Percentiles rank a stretch among this genome's conserved stretches.
phyloP scores from a whole-genome alignment of 2,888 invertebrate genomes.

The Zaprionus lineosus region DNA sequence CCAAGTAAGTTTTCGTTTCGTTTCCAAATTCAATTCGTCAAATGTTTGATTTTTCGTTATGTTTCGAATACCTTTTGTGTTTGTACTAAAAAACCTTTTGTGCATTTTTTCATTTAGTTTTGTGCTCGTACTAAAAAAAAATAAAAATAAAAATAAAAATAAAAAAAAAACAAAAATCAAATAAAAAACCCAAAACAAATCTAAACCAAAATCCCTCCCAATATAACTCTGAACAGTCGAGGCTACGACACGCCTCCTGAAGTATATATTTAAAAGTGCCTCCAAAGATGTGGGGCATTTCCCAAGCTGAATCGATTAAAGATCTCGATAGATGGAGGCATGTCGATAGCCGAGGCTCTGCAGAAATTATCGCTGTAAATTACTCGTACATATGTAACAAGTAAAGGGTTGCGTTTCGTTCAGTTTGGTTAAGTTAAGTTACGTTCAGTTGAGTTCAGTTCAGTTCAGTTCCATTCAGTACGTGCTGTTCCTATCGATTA shows the following conservation, averaged over 20 bases:
- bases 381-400: too few relatives aligned
- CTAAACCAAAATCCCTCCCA: too few relatives aligned
- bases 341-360: too few relatives aligned
- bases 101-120: constrained; percentile 48
- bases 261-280: too few relatives aligned
- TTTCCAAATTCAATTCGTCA: constrained; percentile 42
- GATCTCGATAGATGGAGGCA: too few relatives aligned
- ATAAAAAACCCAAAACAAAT: too few relatives aligned
- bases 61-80: constrained; percentile 24
- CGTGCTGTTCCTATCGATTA: constrained; percentile 26
- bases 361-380: too few relatives aligned
- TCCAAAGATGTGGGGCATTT: too few relatives aligned
- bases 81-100: constrained; percentile 45
- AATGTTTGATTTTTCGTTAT: not conserved
- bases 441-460: constrained; percentile 26
- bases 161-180: constrained; percentile 11
- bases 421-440: constrained; percentile 14
- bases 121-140: constrained; percentile 52
- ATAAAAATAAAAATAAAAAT: not conserved
- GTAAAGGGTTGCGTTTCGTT: constrained; percentile 22
- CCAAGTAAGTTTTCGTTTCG: constrained; percentile 81
- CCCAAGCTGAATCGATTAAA: too few relatives aligned
- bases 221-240: too few relatives aligned
- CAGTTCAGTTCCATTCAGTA: constrained; percentile 30
- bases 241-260: too few relatives aligned